Base-by-base conservation (phyloP, 2,113 vertebrate species). In the Barnardius zonarius region DNA sequence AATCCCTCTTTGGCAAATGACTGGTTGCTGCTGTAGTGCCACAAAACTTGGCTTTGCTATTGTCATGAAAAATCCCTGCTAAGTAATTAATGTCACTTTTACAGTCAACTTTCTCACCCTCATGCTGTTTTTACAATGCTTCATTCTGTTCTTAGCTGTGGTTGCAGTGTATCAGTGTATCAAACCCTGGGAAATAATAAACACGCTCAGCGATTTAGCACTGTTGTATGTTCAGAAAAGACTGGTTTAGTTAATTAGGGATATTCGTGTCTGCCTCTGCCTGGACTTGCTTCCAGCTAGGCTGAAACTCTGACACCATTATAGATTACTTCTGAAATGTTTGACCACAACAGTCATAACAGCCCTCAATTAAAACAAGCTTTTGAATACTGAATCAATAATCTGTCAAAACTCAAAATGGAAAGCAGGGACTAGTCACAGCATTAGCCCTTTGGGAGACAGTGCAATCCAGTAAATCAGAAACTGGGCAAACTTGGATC, bases 301-400 rank as follows among this genome's bases (percentile, higher is more conserved):
- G 35, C 62, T 76, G 73, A 96, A 92, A 78, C 48, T 82, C 57
- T 95, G 90, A 84, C 80, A 92, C 55, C 66, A 43, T 75, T 84
- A 75, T 82, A 68, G 83, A 83, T 94, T 79, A 77, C 66, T 92
- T 84, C 52, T 84, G 86, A 88, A 96, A 68, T 68, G 44, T 44
- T 92, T 93, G 80, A 86, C 86, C 83, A 68, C 77, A 94, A 51
- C 64, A 86, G 51, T 86, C 64, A 52, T 77, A 94, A 88, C 83
- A 78, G 48, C 14, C 51, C 43, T 88, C 85, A 95, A 81, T 81
- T 94, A 90, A 81, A 92, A 64, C 43, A 94, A 94, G 73, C 68
- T 92, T 93, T 90, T 86, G 79, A 95, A 93, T 92, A 95, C 91
- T 75, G 41, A 95, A 94, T 93, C 92, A 93, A 96, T 96, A 94